A percentile compares a stretch with the other conserved stretches of the same genome.
phyloP scores from a whole-genome alignment of 1,140 invertebrate species.

The Asobara japonica region DNA sequence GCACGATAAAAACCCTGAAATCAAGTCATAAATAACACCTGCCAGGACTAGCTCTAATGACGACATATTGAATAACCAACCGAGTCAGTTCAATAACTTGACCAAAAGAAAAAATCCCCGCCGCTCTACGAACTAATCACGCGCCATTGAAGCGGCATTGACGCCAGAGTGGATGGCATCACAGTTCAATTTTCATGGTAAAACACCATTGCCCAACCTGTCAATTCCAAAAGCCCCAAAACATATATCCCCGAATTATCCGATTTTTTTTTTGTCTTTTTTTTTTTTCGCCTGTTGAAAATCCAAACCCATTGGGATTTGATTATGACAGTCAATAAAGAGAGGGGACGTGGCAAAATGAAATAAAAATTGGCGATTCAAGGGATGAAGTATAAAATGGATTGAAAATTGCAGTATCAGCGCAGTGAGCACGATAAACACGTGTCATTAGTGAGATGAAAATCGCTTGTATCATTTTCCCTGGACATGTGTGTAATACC shows the following conservation, averaged over 20 bases:
- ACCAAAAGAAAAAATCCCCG: not conserved
- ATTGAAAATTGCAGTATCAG: slow-evolving; percentile 8
- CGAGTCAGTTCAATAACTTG: slow-evolving; percentile 45
- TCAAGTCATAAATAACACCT: slow-evolving; percentile 61
- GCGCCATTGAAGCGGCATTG: slow-evolving; percentile 15
- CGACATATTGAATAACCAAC: slow-evolving; percentile 67
- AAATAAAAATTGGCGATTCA: not conserved
- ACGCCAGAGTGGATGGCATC: not conserved
- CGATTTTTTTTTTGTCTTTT: not conserved
- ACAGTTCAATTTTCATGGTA: not conserved
- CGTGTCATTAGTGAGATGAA: slow-evolving; percentile 18
- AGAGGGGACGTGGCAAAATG: not conserved
- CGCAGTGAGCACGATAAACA: not conserved
- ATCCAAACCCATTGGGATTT: slow-evolving; percentile 18
- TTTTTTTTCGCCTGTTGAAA: slow-evolving; percentile 10
- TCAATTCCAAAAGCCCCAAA: not conserved
- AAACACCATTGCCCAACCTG: not conserved
- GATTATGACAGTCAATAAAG: not conserved
- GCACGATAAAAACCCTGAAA: slow-evolving; percentile 14
- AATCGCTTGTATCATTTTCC: slow-evolving; percentile 14
- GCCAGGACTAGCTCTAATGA: slow-evolving; percentile 61
- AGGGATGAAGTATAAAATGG: not conserved
- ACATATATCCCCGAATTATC: not conserved
- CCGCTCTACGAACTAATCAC: slow-evolving; percentile 37
- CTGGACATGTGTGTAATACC: slow-evolving; percentile 10